Percentiles rank a stretch among this genome's conserved stretches.
Evolutionary conservation across 1,140 invertebrate genomes (phyloP).

Genomic region (Lerema accius): DNA sequence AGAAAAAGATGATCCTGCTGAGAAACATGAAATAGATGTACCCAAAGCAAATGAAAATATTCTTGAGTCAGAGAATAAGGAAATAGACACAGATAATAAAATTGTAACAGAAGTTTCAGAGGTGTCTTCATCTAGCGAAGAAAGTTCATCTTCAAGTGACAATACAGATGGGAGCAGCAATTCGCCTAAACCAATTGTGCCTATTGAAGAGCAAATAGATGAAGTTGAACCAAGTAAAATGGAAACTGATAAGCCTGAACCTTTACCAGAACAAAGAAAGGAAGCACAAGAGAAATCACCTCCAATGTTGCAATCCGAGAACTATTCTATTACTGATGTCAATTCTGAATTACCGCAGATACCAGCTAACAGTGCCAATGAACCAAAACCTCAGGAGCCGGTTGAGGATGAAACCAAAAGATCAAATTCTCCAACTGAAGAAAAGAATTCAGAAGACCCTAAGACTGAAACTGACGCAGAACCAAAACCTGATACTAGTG

Average conservation of each 20-base stretch:
- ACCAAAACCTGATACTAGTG: slow-evolving; percentile 11
- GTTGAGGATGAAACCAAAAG: slow-evolving; percentile 40
- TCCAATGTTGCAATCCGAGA: slow-evolving; percentile 56
- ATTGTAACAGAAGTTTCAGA: slow-evolving; percentile 62
- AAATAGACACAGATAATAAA: slow-evolving; percentile 58
- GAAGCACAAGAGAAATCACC: slow-evolving; percentile 36
- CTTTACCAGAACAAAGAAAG: slow-evolving; percentile 33
- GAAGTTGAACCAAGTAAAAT: slow-evolving; percentile 46
- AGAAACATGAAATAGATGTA: slow-evolving; percentile 35
- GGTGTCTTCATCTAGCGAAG: slow-evolving; percentile 69
- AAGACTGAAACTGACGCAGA: slow-evolving; percentile 29
- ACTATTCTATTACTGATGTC: slow-evolving; percentile 76
- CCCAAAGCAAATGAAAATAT: slow-evolving; percentile 51
- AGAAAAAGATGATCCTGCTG: slow-evolving; percentile 14
- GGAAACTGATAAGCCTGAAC: slow-evolving; percentile 44
- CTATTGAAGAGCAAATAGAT: slow-evolving; percentile 47
- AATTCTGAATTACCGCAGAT: slow-evolving; percentile 64
- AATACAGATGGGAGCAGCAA: slow-evolving; percentile 76
- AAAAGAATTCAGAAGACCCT: slow-evolving; percentile 33
- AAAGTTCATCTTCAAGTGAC: slow-evolving; percentile 77
- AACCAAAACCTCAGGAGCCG: slow-evolving; percentile 36
- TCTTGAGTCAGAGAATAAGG: slow-evolving; percentile 60
- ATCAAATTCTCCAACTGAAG: slow-evolving; percentile 14
- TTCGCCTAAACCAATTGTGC: slow-evolving; percentile 59
- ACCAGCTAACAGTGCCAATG: slow-evolving; percentile 27